These are phyloP conservation scores for Plodia interpunctella DNA, from an alignment of 1,140 invertebrate species.

Conservation along the genomic window DNA sequence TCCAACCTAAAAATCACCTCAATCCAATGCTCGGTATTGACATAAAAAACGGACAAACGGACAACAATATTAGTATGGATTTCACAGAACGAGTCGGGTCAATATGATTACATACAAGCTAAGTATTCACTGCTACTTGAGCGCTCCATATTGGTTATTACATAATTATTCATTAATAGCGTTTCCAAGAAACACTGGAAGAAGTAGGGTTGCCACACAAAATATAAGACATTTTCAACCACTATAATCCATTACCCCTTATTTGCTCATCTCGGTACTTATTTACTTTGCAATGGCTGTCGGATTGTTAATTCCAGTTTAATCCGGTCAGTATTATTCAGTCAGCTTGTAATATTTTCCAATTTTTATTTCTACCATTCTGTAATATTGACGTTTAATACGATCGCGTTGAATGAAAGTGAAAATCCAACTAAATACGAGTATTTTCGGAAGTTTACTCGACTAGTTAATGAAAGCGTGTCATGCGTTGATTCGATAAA, in stretches of 20 bases:
- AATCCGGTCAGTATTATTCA: background rate
- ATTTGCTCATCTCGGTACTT: background rate
- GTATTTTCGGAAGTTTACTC: no score
- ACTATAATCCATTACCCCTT: background rate
- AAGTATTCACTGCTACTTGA: no score
- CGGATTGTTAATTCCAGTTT: background rate
- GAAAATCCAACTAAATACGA: no score
- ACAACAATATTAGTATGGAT: no score
- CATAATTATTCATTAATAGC: background rate
- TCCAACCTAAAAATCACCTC: no score
- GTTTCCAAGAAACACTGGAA: background rate
- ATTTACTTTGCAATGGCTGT: background rate
- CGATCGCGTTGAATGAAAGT: no score
- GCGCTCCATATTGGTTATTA: background rate
- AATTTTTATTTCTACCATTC: background rate
- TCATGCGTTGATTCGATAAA: no score
- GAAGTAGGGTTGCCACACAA: background rate
- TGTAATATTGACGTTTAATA: background rate
- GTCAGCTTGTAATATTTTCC: background rate
- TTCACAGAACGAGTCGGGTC: no score
- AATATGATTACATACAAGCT: no score
- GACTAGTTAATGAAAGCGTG: no score
- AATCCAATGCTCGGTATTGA: no score
- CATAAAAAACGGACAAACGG: no score
- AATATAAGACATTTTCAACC: background rate